phyloP scores from a whole-genome alignment of 2,888 invertebrate species.

The Agrochola circellaris region DNA sequence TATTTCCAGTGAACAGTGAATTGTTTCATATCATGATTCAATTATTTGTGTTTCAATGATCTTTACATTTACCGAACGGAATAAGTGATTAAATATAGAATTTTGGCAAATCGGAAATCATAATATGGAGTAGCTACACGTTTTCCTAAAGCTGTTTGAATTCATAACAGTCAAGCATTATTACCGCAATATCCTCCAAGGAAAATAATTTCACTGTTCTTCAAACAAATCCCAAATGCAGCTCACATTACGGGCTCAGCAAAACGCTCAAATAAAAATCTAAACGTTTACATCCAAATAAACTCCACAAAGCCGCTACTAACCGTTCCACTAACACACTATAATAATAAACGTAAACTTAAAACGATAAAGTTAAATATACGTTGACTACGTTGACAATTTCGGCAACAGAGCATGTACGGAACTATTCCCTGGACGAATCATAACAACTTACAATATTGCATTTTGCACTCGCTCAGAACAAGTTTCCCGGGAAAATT shows the following conservation, averaged over 20 bases:
- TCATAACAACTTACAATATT: conserved; percentile 71
- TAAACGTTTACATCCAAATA: conserved; percentile 41
- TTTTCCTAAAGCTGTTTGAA: conserved; percentile 26
- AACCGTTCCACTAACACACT: conserved; percentile 44
- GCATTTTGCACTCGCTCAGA: conserved; percentile 65
- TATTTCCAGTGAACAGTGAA: background rate
- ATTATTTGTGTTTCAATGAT: conserved; percentile 1
- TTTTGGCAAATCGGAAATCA: background rate
- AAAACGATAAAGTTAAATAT: conserved; percentile 65
- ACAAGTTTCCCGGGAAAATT: conserved; percentile 64
- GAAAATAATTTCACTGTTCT: conserved; percentile 17
- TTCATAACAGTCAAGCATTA: conserved; percentile 24
- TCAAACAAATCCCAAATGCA: conserved; percentile 13
- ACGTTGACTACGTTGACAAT: conserved; percentile 63
- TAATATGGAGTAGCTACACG: background rate
- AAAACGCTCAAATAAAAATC: conserved; percentile 45
- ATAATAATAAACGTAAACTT: conserved; percentile 63
- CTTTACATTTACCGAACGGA: background rate
- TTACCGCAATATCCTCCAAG: conserved; percentile 21
- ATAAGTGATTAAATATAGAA: background rate
- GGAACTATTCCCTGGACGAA: conserved; percentile 67
- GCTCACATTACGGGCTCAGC: conserved; percentile 10
- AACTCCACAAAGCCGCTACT: conserved; percentile 35
- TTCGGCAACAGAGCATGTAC: conserved; percentile 56
- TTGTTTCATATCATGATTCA: background rate